phyloP scores from a whole-genome alignment of 2,113 vertebrate species.

The Alces alces region DNA sequence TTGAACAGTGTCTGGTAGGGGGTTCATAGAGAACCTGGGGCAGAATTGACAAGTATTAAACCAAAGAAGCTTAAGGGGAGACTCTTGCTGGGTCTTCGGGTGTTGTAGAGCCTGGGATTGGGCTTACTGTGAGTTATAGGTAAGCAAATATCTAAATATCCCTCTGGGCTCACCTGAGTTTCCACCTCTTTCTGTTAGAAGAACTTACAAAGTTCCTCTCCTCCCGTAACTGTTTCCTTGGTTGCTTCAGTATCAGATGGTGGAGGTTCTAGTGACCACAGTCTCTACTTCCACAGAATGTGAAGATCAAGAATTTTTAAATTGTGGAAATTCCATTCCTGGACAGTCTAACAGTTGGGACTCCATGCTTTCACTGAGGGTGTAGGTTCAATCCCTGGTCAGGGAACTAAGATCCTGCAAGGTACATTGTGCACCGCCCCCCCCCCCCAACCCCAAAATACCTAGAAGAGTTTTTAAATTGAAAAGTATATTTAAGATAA shows the following conservation, averaged over 20 bases:
- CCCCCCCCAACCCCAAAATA: neutral
- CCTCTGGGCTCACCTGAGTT: neutral
- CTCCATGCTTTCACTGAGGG: neutral
- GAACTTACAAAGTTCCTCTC: neutral
- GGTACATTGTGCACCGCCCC: rapidly evolving
- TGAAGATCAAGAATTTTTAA: neutral
- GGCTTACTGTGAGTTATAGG: neutral
- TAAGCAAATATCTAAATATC: neutral
- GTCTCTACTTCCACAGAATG: neutral
- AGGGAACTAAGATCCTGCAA: neutral
- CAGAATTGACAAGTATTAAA: neutral
- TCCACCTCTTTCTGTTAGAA: neutral
- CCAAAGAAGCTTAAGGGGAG: neutral
- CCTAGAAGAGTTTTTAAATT: neutral
- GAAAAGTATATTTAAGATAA: neutral
- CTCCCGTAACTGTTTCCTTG: neutral
- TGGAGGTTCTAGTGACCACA: rapidly evolving
- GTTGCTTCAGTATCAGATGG: rapidly evolving
- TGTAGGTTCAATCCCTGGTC: neutral
- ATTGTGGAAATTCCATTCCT: neutral
- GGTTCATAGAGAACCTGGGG: rapidly evolving
- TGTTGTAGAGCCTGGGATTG: rapidly evolving
- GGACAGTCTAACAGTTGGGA: neutral
- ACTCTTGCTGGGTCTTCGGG: neutral
- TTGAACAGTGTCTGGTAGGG: neutral